phyloP scores from a whole-genome alignment of 2,888 invertebrate species.

The Cephus spinipes region DNA sequence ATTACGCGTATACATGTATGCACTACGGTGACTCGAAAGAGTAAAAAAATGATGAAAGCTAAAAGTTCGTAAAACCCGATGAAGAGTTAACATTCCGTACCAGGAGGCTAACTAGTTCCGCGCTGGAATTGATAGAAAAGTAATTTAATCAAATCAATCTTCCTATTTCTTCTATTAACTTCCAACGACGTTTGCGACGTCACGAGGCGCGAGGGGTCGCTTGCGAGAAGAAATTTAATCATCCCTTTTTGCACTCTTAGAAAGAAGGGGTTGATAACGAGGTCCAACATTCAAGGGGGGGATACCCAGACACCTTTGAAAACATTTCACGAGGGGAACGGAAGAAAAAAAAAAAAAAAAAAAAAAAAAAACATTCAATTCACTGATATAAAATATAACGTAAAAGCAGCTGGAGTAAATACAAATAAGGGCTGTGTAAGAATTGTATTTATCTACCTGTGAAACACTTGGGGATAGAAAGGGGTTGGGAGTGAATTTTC shows the following conservation, averaged over 20 bases:
- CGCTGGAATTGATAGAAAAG: background rate
- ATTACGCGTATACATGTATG: background rate
- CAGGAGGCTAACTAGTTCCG: background rate
- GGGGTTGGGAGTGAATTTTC: background rate
- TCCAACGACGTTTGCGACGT: background rate
- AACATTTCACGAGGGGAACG: background rate
- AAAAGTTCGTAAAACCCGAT: background rate
- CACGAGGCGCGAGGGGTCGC: background rate
- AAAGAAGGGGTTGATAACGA: background rate
- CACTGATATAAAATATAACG: background rate
- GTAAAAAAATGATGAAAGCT: background rate
- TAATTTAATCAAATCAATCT: background rate
- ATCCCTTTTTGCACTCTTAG: background rate
- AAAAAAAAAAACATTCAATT: too few relatives aligned
- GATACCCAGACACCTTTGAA: background rate
- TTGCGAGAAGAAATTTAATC: background rate
- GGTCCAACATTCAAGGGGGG: background rate
- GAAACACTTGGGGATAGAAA: background rate
- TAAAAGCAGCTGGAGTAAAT: background rate
- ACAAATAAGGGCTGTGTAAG: background rate
- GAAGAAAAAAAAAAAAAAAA: too few relatives aligned
- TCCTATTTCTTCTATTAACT: background rate
- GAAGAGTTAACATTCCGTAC: background rate
- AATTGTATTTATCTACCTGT: background rate
- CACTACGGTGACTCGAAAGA: background rate